phyloP scores from a whole-genome alignment of 2,888 invertebrate species.

The Mellilla xanthometata region DNA sequence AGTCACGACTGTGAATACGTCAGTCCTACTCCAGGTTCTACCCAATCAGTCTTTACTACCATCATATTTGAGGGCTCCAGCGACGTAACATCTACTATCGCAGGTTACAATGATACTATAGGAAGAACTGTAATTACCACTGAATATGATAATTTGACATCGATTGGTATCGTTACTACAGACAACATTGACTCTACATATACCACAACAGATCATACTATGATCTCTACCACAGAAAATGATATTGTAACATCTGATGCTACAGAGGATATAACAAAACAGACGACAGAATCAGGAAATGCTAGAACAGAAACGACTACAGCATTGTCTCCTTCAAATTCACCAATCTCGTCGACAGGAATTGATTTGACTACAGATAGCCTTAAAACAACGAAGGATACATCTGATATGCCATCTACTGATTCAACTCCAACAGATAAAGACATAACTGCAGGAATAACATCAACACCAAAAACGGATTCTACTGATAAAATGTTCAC shows the following conservation, averaged over 20 bases:
- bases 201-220: slow-evolving; percentile 20
- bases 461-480: slow-evolving; percentile 50
- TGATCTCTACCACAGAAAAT: slow-evolving; percentile 10
- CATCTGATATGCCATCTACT: slow-evolving; percentile 8
- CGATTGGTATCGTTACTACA: slow-evolving; percentile 13
- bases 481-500: slow-evolving; percentile 72
- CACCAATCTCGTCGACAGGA: slow-evolving; percentile 24
- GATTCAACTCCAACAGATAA: slow-evolving; percentile 23
- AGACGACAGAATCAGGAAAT: slow-evolving; percentile 46
- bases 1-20: slow-evolving; percentile 86
- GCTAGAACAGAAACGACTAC: slow-evolving; percentile 49
- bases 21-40: slow-evolving; percentile 69
- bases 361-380: slow-evolving; percentile 27
- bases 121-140: slow-evolving; percentile 30
- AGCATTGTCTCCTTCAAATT: slow-evolving; percentile 23
- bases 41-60: slow-evolving; percentile 47
- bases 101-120: slow-evolving; percentile 34
- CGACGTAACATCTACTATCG: slow-evolving; percentile 29
- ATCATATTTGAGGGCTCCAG: slow-evolving; percentile 49
- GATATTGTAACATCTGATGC: slow-evolving; percentile 32
- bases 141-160: slow-evolving; percentile 15
- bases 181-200: slow-evolving; percentile 30
- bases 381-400: slow-evolving; percentile 10
- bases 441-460: slow-evolving; percentile 38
- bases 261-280: slow-evolving; percentile 42